Evolutionary conservation across 2,113 vertebrate species (phyloP), one percentile per base, ranked within the genome.

Genomic region (Piliocolobus tephrosceles): DNA sequence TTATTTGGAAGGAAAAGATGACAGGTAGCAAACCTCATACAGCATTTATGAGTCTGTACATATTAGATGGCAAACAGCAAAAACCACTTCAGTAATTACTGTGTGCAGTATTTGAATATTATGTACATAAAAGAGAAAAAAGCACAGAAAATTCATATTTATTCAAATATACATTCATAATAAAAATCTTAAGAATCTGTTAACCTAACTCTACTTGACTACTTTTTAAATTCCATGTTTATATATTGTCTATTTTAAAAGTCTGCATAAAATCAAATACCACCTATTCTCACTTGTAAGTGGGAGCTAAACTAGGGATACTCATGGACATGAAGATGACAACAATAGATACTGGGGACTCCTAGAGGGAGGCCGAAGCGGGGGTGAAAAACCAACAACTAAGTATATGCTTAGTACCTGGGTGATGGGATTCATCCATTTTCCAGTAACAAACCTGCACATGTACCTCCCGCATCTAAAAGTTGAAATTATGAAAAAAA

Each of bases 151-250:
- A 72, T 3, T 5, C 43, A 6, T 16, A 40, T 87, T 58, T 92
- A 38, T 72, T 70, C 3, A 70, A 82, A 35, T 50, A 76, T 16
- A 32, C 3, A 57, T 68, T 92, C 35, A 64, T 90, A 6, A 79
- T 66, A 11, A 87, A 89, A 83, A 80, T 64, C 25, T 14, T 78
- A 82, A 90, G n/a, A 52, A 43, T 45, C 14, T 81, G 88, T 80
- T 91, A 87, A 68, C 57, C 32, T 81, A 90, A 70, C 18, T 90
- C 3, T 72, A 3, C 8, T 88, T 81, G 10, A 25, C 3, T 78
- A 30, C n/a, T 58, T 73, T 79, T n/a, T 70, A 30, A 88, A 91
- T 88, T 73, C 23, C 2, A 2, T 73, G 66, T 68, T 57, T 61
- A 73, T 27, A 83, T 50, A 9, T 22, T 58, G 0, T 38, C 16